Base-by-base conservation (phyloP, 2,888 invertebrate genomes). In the Galeruca laticollis region DNA sequence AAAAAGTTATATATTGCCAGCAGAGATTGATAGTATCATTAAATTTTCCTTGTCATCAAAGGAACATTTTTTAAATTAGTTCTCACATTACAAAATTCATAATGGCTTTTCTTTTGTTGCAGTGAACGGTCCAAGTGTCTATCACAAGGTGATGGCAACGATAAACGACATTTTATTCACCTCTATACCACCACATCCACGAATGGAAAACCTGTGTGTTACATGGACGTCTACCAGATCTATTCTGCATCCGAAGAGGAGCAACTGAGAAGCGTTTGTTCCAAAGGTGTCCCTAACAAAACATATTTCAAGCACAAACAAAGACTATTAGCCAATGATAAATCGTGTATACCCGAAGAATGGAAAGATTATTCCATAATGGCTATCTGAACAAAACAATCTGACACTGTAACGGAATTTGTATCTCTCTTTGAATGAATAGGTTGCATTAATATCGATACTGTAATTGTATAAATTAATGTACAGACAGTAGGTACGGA, bases 151-250 rank as follows among this genome's bases (percentile, higher is more conserved):
- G 60, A 66, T 26, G 18, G 62, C n/a, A 69, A 69, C 18, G 61
- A 67, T 31, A 73, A 72, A 62, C 70, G 78, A 8, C 80, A 80
- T 67, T 76, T 80, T 51, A 78, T 80, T 52, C 77, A 76, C 47
- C 57, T 80, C 8, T 78, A 76, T 65, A 79, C 76, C 13, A 75
- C 70, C 9, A 73, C 76, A 21, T 70, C 59, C 4, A 63, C 65
- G 13, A 68, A 68, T 13, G 76, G 77, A 21, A 72, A 77, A 57
- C 78, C 79, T 6, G 68, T 75, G 4, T 80, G 79, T 54, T 77
- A 76, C 64, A 79, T 80, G 76, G 75, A 80, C 68, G 78, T 79
- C 8, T 79, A 75, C 59, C 76, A 77, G 68, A 76, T 80, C 31
- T 59, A 72, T 15, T 73, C 75, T 0, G 73, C 75, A 9, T 60